Evolutionary conservation across 1,140 invertebrate species (phyloP), one percentile per base, ranked within the genome.

Genomic region (Nautilus pompilius): DNA sequence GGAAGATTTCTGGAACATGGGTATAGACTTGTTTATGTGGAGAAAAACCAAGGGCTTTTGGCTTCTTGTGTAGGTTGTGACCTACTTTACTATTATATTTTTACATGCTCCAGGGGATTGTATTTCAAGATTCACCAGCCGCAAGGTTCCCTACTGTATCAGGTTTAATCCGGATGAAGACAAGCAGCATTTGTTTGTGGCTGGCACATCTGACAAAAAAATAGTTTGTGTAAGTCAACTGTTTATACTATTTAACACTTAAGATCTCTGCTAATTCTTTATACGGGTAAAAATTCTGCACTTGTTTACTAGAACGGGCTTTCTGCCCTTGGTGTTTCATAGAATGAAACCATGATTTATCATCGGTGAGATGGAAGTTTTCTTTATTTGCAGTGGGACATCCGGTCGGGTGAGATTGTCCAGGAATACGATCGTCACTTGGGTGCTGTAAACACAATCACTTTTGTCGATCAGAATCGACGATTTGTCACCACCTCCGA

Each of bases 351-450:
- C n/a, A n/a, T n/a, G n/a, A n/a, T n/a, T n/a, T n/a, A n/a, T n/a
- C n/a, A 10, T 17, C 46, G 26, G 24, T 45, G 13, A 29, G 6
- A 17, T 22, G 46, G 5, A 24, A 57, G 17, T 36, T 51, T 60
- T 70, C 63, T 78, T 41, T 67, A 54, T 73, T 84, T 85, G 58
- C 82, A 96, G 91, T 99, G 96, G 96, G 98, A 99, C 80, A 91
- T 87, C 8, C 84, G 97, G 57, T 91, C 90, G 59, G 95, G 94
- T 15, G 96, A 99, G 83, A 91, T 99, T 75, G 80, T 83, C 6
- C 96, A 99, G 83, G 97, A 99, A 85, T 99, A 99, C 83, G 97
- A 99, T 84, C 86, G 98, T 6, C 98, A 99, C 88, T 87, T 99
- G 58, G 97, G 96, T 22, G 95, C 97, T 22, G 96, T 99, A 0